Base-by-base conservation (phyloP, 2,888 invertebrate genomes). In the Ernsta delagoae region DNA sequence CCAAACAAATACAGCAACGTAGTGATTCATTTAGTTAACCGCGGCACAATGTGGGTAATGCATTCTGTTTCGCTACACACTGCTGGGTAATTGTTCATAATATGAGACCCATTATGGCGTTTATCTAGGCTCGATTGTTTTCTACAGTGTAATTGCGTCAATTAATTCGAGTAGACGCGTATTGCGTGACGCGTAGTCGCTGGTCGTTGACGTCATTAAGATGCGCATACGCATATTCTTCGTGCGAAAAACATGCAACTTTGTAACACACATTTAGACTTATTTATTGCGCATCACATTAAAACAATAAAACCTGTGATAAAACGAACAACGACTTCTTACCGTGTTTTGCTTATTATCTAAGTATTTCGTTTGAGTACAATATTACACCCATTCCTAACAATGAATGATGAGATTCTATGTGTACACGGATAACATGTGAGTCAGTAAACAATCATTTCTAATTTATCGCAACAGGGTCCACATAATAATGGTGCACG, bases 141-240 rank as follows among this genome's bases (percentile, higher is more conserved):
- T 91, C 88, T 89, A 84, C 85, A 83, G 77, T 78, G 83, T 89
- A 91, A 92, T 90, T 89, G 81, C 84, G 77, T 81, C 87, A 89
- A 93, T 92, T 92, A 92, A 90, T 86, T 87, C 88, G 76, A 84
- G 87, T 83, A 84, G 83, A 86, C 80, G 77, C 85, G 82, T 78
- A 77, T 80, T 80, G 86, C 86, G 83, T 86, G 87, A 87, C 86
- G 84, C 77, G 80, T 81, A 83, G 77, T 78, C 77, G 73, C 79
- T 77, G 78, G 43, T 57, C 74, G 75, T 73, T 79, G 83, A 88
- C 86, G 86, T 89, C 86, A 87, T 86, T 86, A 79, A 78, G 73
- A 85, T 88, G 88, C 87, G 86, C 86, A 79, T 77, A 88, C 85
- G 86, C 87, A 87, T 85, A 84, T 82, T 83, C 84, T 80, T 85